These are phyloP conservation scores for Apteryx owenii DNA, from an alignment of 2,113 vertebrate species.

Conservation along the genomic window DNA sequence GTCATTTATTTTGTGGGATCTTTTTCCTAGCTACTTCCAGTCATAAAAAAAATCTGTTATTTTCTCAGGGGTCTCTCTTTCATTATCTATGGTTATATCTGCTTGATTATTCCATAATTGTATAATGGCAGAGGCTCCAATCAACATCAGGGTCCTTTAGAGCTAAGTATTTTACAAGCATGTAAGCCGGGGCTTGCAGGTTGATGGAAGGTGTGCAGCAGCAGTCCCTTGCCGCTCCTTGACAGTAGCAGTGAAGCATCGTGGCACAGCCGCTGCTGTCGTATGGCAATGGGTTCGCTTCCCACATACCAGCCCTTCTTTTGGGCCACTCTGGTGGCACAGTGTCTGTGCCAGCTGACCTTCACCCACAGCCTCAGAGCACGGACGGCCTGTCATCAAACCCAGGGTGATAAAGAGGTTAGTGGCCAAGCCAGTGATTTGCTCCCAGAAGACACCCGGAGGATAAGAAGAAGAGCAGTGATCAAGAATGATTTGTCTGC, in stretches of 20 bases:
- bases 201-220: neutral
- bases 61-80: neutral
- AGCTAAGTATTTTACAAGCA: neutral
- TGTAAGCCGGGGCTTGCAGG: rapidly evolving
- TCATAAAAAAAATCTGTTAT: neutral
- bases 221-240: neutral
- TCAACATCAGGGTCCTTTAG: neutral
- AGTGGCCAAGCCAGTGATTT: neutral
- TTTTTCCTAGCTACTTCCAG: neutral
- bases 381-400: rapidly evolving
- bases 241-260: too few species aligned
- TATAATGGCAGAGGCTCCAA: neutral
- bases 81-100: neutral
- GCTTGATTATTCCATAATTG: neutral
- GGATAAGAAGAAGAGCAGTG: neutral
- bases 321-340: rapidly evolving
- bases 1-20: neutral
- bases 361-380: neutral
- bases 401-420: neutral
- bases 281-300: neutral
- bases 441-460: neutral
- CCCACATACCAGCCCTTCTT: neutral
- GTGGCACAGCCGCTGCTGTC: neutral
- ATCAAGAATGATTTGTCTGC: rapidly evolving
- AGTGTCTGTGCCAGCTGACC: neutral